Evolutionary conservation across 2,113 vertebrate species (phyloP).

Genomic region (Menura novaehollandiae): DNA sequence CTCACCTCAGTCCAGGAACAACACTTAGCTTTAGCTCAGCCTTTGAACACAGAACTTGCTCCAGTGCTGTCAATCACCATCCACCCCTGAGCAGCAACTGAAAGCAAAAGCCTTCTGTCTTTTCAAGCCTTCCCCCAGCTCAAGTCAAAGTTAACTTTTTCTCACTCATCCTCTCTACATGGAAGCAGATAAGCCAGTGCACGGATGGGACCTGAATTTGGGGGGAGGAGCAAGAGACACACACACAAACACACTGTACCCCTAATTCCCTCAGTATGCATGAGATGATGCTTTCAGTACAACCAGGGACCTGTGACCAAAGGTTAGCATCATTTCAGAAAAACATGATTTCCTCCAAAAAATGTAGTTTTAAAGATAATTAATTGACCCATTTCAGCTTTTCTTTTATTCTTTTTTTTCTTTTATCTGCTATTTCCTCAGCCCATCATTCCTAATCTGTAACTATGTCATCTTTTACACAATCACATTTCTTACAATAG

Average conservation of each 20-base stretch:
- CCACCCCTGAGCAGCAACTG: neutral
- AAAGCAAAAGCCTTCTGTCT: neutral
- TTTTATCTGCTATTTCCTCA: neutral
- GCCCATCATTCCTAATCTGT: neutral
- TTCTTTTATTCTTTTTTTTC: neutral
- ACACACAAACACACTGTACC: neutral
- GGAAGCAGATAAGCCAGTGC: neutral
- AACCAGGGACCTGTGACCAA: neutral
- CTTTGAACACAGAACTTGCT: neutral
- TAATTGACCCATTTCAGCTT: neutral
- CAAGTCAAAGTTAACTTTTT: neutral
- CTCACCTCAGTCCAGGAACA: fast-evolving
- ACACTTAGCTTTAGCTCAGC: neutral
- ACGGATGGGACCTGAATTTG: neutral
- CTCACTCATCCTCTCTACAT: neutral
- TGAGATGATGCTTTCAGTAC: neutral
- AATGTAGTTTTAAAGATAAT: neutral
- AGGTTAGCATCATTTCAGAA: neutral
- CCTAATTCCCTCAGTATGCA: neutral
- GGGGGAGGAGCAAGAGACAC: neutral
- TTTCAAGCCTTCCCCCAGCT: neutral
- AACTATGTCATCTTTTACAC: neutral
- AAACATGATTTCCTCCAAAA: neutral
- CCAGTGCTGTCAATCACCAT: neutral
- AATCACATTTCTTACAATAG: neutral